Evolutionary conservation across 2,797 vertebrate genomes (phyloP).

Genomic region (Oryzias sinensis): DNA sequence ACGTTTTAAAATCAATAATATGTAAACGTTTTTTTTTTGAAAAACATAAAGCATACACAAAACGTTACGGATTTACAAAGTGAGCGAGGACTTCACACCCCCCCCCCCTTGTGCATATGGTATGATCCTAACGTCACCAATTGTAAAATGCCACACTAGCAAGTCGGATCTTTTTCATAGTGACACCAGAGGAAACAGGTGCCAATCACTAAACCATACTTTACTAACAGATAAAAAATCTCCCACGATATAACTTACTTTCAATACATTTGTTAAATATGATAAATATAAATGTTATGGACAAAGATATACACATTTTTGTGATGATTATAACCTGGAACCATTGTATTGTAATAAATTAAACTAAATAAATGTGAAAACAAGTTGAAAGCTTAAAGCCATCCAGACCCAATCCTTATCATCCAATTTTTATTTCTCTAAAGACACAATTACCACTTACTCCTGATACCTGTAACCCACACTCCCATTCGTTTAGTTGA

Average conservation of each 20-base stretch:
- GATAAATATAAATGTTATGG: too few species aligned
- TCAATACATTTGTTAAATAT: too few species aligned
- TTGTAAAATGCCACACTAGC: conserved; percentile 78
- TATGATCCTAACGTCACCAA: conserved; percentile 77
- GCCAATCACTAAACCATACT: conserved; percentile 2
- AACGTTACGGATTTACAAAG: rapidly evolving
- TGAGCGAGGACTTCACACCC: rapidly evolving
- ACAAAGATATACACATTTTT: too few species aligned
- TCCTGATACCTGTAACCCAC: conserved; percentile 3
- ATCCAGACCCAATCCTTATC: conserved; percentile 52
- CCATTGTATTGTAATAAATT: too few species aligned
- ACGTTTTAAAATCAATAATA: rapidly evolving
- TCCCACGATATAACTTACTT: too few species aligned
- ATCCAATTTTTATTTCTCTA: conserved; percentile 37
- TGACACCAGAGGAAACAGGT: conserved; percentile 64
- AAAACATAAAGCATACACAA: rapidly evolving
- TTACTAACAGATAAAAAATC: neutral
- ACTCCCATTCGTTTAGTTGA: neutral
- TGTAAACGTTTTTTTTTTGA: rapidly evolving
- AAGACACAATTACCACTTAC: conserved; percentile 5
- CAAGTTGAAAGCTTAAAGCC: neutral
- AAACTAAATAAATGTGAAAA: too few species aligned
- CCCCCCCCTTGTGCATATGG: conserved; percentile 46
- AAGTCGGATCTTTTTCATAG: conserved; percentile 51
- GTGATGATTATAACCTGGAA: too few species aligned